A percentile compares a stretch with the other conserved stretches of the same genome.
These are phyloP conservation scores for Corythoichthys intestinalis DNA, from an alignment of 2,113 vertebrate species.

Conservation along the genomic window DNA sequence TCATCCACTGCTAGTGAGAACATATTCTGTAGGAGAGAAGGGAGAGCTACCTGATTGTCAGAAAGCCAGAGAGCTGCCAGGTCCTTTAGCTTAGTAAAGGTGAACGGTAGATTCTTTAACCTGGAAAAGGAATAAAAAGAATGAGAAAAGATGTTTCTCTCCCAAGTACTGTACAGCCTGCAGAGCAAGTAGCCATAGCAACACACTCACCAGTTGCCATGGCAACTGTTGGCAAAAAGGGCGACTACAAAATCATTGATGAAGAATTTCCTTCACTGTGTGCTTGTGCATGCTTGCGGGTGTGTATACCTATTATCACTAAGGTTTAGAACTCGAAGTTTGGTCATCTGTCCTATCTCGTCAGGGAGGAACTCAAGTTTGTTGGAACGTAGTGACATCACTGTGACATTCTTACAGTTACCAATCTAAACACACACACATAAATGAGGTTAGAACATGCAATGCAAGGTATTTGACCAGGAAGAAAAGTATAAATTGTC, in stretches of 20 bases:
- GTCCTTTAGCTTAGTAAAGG: conserved; percentile 96
- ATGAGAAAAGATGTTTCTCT: conserved; percentile 33
- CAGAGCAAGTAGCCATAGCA: conserved; percentile 52
- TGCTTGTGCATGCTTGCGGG: conserved; percentile 4
- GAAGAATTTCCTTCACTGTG: conserved; percentile 21
- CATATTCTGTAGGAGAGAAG: background rate
- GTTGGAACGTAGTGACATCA: conserved; percentile 97
- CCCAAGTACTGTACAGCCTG: conserved; percentile 60
- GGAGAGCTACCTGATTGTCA: conserved; percentile 91
- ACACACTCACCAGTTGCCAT: conserved; percentile 53
- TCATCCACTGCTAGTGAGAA: background rate
- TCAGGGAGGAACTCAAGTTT: conserved; percentile 97
- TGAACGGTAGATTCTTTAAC: conserved; percentile 96
- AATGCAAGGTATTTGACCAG: background rate
- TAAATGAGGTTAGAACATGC: conserved; percentile 6
- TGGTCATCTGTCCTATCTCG: conserved; percentile 99
- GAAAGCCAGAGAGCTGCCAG: conserved; percentile 98
- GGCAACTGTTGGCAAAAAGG: conserved; percentile 32
- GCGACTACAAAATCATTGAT: conserved; percentile 41
- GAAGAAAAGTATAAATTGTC: background rate
- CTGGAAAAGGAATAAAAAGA: conserved; percentile 62
- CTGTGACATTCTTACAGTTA: conserved; percentile 94
- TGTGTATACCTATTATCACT: conserved; percentile 92
- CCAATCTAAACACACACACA: conserved; percentile 79
- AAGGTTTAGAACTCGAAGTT: conserved; percentile 91